phyloP scores from a whole-genome alignment of 2,888 invertebrate genomes.

The Heliconius ethilla region DNA sequence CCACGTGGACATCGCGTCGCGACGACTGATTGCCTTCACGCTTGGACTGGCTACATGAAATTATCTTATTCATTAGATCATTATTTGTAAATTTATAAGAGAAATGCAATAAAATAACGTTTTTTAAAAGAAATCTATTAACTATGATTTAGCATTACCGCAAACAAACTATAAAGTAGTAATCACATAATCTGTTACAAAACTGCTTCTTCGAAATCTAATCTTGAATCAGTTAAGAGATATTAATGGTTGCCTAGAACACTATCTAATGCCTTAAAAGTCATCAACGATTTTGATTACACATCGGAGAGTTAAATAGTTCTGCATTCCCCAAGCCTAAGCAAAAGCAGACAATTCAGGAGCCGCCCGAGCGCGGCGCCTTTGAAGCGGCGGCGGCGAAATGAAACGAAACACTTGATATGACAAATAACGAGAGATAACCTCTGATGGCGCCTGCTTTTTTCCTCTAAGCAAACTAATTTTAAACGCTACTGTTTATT shows the following conservation, averaged over 20 bases:
- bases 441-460: slow-evolving; percentile 68
- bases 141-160: not conserved
- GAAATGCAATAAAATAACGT: not conserved
- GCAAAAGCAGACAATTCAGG: slow-evolving; percentile 57
- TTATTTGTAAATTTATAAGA: not conserved
- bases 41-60: slow-evolving; percentile 34
- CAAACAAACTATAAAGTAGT: slow-evolving; percentile 24
- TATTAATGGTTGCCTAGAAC: slow-evolving; percentile 51
- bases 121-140: not conserved
- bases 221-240: slow-evolving; percentile 52
- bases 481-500: slow-evolving; percentile 21
- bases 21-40: slow-evolving; percentile 45
- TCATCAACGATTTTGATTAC: slow-evolving; percentile 59
- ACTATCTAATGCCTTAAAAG: slow-evolving; percentile 34
- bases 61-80: not conserved
- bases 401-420: slow-evolving; percentile 71
- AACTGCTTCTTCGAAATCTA: slow-evolving; percentile 60
- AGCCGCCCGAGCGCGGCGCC: slow-evolving; percentile 68
- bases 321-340: slow-evolving; percentile 61
- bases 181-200: slow-evolving; percentile 50
- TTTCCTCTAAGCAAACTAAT: slow-evolving; percentile 66
- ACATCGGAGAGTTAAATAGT: slow-evolving; percentile 62
- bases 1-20: slow-evolving; percentile 41
- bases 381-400: slow-evolving; percentile 67
- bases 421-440: slow-evolving; percentile 80